These are phyloP conservation scores for Shinisaurus crocodilurus DNA, from an alignment of 2,113 vertebrate species.

Conservation along the genomic window DNA sequence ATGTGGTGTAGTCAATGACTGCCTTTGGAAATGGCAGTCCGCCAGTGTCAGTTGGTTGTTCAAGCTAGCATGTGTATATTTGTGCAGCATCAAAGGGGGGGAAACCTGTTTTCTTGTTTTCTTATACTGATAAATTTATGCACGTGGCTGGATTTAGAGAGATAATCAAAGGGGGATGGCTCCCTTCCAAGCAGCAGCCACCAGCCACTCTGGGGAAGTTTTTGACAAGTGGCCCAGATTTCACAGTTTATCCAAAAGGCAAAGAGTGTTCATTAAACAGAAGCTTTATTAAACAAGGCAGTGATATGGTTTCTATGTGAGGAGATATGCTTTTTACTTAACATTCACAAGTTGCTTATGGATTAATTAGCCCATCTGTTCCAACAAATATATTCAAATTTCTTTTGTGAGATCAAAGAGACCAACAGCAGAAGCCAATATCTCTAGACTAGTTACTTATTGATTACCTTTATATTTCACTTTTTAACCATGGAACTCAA, in stretches of 20 bases:
- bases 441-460: slow-evolving; percentile 53
- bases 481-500: background rate
- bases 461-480: background rate
- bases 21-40: slow-evolving; percentile 38
- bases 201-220: slow-evolving; percentile 49
- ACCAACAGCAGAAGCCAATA: slow-evolving; percentile 69
- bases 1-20: background rate
- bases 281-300: slow-evolving; percentile 67
- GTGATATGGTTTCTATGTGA: slow-evolving; percentile 70
- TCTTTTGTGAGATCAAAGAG: slow-evolving; percentile 71
- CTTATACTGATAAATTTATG: slow-evolving; percentile 56
- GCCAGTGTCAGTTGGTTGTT: slow-evolving; percentile 32
- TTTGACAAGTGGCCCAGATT: slow-evolving; percentile 66
- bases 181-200: slow-evolving; percentile 46
- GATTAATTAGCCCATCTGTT: slow-evolving; percentile 92
- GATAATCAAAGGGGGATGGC: slow-evolving; percentile 56
- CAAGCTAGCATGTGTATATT: slow-evolving; percentile 19
- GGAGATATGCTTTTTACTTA: slow-evolving; percentile 80
- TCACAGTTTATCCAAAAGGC: slow-evolving; percentile 54
- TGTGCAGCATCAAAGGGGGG: slow-evolving; percentile 43
- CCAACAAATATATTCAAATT: slow-evolving; percentile 72
- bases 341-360: slow-evolving; percentile 82
- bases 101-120: slow-evolving; percentile 52
- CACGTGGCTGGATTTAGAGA: slow-evolving; percentile 54
- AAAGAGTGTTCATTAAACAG: slow-evolving; percentile 66